These are phyloP conservation scores for Drosophila neonasuta DNA, from an alignment of 2,888 invertebrate species.

Conservation along the genomic window DNA sequence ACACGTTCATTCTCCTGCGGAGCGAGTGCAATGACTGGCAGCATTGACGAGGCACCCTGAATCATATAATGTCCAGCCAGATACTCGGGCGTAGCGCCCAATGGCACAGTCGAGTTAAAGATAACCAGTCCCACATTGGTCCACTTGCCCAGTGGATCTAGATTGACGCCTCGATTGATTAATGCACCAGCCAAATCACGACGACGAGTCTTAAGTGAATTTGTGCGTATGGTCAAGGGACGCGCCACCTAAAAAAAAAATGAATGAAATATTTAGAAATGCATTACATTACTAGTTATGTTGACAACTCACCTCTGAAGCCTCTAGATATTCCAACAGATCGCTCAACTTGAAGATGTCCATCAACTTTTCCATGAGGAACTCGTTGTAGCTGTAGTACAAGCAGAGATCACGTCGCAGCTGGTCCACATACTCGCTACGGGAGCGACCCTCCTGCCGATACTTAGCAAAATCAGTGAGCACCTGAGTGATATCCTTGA, in stretches of 20 bases:
- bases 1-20: constrained; percentile 97
- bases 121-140: constrained; percentile 98
- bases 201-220: constrained; percentile 95
- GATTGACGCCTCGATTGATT: constrained; percentile 97
- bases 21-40: constrained; percentile 98
- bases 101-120: constrained; percentile 96
- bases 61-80: constrained; percentile 98
- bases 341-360: constrained; percentile 93
- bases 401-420: constrained; percentile 92
- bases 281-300: too few species aligned
- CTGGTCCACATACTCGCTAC: constrained; percentile 91
- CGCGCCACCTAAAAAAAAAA: constrained; percentile 87
- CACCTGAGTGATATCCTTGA: constrained; percentile 91
- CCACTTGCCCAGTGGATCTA: constrained; percentile 99
- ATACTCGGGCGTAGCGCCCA: constrained; percentile 99
- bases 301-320: constrained; percentile 89
- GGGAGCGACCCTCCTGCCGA: constrained; percentile 87
- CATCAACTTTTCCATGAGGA: constrained; percentile 95
- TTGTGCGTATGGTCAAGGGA: constrained; percentile 97
- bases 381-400: constrained; percentile 98
- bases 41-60: constrained; percentile 97
- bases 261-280: too few species aligned
- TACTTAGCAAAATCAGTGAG: constrained; percentile 90
- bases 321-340: constrained; percentile 96
- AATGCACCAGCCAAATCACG: constrained; percentile 96